Evolutionary conservation across 92 coral and sea anemone species (phyloP).

Genomic region (Porites rus): DNA sequence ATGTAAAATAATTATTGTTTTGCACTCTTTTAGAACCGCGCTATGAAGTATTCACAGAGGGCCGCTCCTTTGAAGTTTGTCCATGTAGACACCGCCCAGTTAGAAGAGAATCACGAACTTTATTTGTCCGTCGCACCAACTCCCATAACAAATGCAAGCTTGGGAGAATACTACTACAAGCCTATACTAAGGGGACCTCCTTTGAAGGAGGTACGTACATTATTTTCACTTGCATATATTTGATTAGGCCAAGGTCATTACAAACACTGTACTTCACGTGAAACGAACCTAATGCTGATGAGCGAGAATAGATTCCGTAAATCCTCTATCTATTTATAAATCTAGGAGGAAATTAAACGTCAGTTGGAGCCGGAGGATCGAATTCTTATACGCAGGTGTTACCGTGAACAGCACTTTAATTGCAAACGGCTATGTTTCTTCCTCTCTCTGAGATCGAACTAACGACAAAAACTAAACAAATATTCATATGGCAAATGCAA

Average conservation of each 20-base stretch:
- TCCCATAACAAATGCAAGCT: neutral
- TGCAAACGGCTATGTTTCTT: too few species aligned
- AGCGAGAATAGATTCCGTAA: too few species aligned
- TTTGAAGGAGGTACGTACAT: constrained; percentile 7
- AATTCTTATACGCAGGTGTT: too few species aligned
- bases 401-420: too few species aligned
- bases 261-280: neutral
- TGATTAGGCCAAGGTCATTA: neutral
- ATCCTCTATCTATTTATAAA: too few species aligned
- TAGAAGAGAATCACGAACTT: constrained; percentile 37
- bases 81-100: constrained; percentile 20
- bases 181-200: constrained; percentile 27
- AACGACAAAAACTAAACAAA: too few species aligned
- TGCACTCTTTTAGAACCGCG: neutral
- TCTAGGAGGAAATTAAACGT: too few species aligned
- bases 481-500: too few species aligned
- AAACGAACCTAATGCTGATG: too few species aligned
- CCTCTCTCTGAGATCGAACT: too few species aligned
- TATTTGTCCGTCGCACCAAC: neutral
- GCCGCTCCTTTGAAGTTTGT: constrained; percentile 6
- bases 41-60: neutral
- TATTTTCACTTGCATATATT: neutral
- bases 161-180: neutral
- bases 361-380: too few species aligned
- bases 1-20: neutral